Base-by-base conservation (phyloP, 2,888 invertebrate genomes). In the Stenodema calcarata region DNA sequence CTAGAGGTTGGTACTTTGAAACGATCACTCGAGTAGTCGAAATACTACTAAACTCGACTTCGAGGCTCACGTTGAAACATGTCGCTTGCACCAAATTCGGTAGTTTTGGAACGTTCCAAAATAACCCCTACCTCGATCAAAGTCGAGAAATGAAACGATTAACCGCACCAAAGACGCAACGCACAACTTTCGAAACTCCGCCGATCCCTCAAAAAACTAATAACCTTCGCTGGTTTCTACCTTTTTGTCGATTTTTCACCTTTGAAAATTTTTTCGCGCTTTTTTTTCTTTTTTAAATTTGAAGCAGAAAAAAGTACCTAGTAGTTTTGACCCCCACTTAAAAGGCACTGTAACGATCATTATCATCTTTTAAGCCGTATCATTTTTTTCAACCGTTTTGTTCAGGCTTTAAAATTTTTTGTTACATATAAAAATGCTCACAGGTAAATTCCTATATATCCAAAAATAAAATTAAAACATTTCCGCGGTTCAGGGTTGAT, bases 281-380 rank as follows among this genome's bases (percentile, higher is more conserved):
- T 23, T 14, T 70, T 70, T 16, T n/a, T n/a, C n/a, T n/a, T 6
- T 35, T 41, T 76, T 11, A 7, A 42, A 42, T 42, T 78, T 42
- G 23, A 78, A 41, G 44, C 78, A 23, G n/a, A n/a, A 62, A 62
- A 30, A 75, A 80, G 54, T 50, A 28, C 47, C 47, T 30, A 41
- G 35, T 44, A 35, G 70, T 70, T 85, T 88, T 88, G 87, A 86
- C 87, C 86, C 87, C 87, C 87, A 87, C 28, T 84, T 75, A 73
- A 86, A 88, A 88, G 87, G 87, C 87, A 88, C 87, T 88, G 87
- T 88, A 78, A 83, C 42, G 83, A 85, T 76, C 69, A 50, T 70
- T 28, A 70, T 70, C 35, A 50, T n/a, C 50, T 50, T 50, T 50
- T 62, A 62, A 62, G 62, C 73, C 50, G 30, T 73, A 50, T 86